A percentile compares a stretch with the other conserved stretches of the same genome.
These are phyloP conservation scores for Otolemur crassicaudatus DNA, from an alignment of 2,797 vertebrate genomes.

Conservation along the genomic window DNA sequence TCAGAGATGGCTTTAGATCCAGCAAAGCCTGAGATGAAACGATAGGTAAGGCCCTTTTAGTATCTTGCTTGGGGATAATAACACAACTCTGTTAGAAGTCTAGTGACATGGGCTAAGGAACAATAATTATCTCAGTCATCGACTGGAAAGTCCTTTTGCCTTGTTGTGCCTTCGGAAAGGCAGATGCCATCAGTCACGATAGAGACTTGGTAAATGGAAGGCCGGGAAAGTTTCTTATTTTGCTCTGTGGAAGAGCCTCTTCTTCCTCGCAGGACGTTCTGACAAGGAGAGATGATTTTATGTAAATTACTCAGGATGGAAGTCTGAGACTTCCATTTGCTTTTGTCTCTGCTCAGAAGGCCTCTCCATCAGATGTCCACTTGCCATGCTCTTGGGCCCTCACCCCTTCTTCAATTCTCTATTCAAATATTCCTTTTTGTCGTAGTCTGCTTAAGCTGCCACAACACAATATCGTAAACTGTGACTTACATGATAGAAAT, in stretches of 20 bases:
- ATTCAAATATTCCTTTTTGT: background rate
- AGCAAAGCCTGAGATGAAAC: background rate
- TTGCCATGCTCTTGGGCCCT: background rate
- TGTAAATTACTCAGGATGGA: background rate
- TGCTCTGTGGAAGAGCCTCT: background rate
- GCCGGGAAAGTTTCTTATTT: background rate
- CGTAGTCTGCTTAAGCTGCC: background rate
- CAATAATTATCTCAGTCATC: background rate
- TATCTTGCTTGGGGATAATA: background rate
- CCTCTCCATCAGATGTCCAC: background rate
- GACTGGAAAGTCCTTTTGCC: background rate
- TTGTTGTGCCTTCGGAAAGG: constrained; percentile 13
- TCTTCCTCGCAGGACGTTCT: background rate
- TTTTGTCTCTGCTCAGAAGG: background rate
- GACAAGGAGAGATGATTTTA: background rate
- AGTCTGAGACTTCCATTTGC: background rate
- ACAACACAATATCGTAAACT: background rate
- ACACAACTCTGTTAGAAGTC: background rate
- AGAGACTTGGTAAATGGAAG: background rate
- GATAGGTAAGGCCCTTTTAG: background rate
- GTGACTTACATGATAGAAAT: background rate
- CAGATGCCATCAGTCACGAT: background rate
- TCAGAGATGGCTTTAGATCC: background rate
- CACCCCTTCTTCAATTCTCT: background rate
- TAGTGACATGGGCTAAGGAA: background rate